Evolutionary conservation across 2,113 vertebrate species (phyloP), one percentile per base, ranked within the genome.

Genomic region (Nycticryphes semicollaris): DNA sequence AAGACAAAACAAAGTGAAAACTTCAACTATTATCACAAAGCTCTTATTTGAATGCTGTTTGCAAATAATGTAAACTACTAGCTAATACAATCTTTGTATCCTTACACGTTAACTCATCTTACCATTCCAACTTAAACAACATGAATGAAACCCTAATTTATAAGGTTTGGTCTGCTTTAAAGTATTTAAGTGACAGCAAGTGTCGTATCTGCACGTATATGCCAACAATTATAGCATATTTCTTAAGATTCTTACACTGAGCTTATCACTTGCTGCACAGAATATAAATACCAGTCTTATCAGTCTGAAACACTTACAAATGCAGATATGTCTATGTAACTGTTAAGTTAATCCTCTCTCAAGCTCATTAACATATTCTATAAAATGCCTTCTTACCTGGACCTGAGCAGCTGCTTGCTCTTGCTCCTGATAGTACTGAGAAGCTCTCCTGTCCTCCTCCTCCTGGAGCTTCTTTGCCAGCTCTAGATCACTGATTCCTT

Each of bases 391-490:
- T 75, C 80, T 96, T 94, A 98, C 98, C 98, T 98, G 98, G 76
- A 95, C 96, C 93, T 98, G 98, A 43, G 97, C 98, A 59, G 98
- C 98, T 85, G 98, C 99, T 97, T 99, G 99, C 85, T 99, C 99
- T 76, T 99, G 99, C 84, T 99, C 99, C 98, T 99, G 99, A 82
- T 99, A 99, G 98, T 98, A 99, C 87, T 99, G 99, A 24, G 99
- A 99, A 75, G 99, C 99, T 75, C 99, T 98, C 48, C 99, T 97
- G 92, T 99, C 99, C 87, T 99, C 99, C 80, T 99, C 99, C 90
- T 99, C 99, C 96, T 99, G 99, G 50, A 99, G 99, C 93, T 99
- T 99, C 97, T 99, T 99, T 2, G 99, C 99, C 67, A 99, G 98
- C 94, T 99, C 99, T 43, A 99, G 97, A 94, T 99, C 99, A 87